Evolutionary conservation across 2,888 invertebrate species (phyloP), one percentile per base, ranked within the genome.

Genomic region (Aporophyla lueneburgensis): DNA sequence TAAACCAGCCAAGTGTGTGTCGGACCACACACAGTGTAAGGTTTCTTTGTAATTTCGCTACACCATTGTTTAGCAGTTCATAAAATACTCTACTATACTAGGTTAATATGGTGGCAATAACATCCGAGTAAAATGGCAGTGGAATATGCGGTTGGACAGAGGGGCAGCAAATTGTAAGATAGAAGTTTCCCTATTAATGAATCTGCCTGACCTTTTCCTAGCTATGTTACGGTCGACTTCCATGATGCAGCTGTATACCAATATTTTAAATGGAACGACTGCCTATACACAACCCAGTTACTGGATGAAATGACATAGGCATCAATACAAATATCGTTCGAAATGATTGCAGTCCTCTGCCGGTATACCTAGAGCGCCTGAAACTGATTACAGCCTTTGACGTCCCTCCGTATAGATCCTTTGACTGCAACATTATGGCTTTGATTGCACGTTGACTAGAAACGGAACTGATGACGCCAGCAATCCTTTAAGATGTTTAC

Each of bases 331-430:
- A n/a, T 19, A 61, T 33, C 40, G 19, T 46, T 40, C 43, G 10
- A 24, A 62, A 49, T 62, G 43, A 66, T 81, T 72, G 61, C 76
- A 74, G 49, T 16, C 24, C 51, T 58, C 53, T 33, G 14, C 58
- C 54, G 33, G 40, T 62, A 16, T 51, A 54, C 21, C 54, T 56
- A 53, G 19, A 33, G 33, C 69, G n/a, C 49, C 61, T 69, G 51
- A 62, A 68, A 74, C 83, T 77, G 74, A 83, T 83, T 86, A 77
- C 73, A 59, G 53, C 58, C 79, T 86, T 84, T 86, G 86, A 83
- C 16, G 58, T 68, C 51, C 19, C 58, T 58, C 19, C 27, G 56
- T 24, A 43, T 49, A 54, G 53, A 56, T 58, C 68, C 86, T 74
- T 83, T 85, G 83, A 76, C 27, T 56, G 43, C 43, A 53, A 69